Evolutionary conservation across 1,140 invertebrate species (phyloP), one percentile per base, ranked within the genome.

Genomic region (Drosophila erecta): DNA sequence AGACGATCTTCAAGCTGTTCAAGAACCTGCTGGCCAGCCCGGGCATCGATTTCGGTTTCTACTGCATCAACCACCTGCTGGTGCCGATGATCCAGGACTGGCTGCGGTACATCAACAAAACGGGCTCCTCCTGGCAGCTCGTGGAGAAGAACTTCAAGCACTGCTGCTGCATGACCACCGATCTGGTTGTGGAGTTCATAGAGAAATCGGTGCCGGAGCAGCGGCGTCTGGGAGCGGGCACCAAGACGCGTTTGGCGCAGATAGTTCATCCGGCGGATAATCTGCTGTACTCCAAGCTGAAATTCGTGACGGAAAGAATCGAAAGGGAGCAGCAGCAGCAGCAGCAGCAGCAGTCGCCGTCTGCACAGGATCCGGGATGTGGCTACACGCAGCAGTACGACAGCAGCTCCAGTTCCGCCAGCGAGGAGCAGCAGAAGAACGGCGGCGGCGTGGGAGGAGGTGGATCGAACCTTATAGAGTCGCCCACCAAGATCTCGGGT

Each of bases 71-170:
- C 90, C 97, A 98, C 90, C 92, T 98, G 41, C 92, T 98, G 2
- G 93, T 99, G 56, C 97, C 97, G 0, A 96, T 96, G 93, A 95
- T 98, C 12, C 97, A 98, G 93, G 95, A 95, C 73, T 98, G 97
- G 97, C 91, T 98, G 47, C 93, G 97, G 10, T 95, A 96, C 86
- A 95, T 96, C 54, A 94, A 95, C 61, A 94, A 95, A 64, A 94
- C 95, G 2, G 94, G 94, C 74, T 94, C 94, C 73, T 94, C 95
- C 37, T 96, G 95, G 95, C 95, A 96, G 76, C 94, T 94, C 44
- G 95, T 95, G 71, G 95, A 95, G 74, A 95, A 96, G 43, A 98
- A 97, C 91, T 98, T 98, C 83, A 98, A 98, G 90, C 97, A 98
- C 83, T 98, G 96, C 81, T 98, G 96, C 90, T 97, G 98, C 12